Evolutionary conservation across 2,888 invertebrate genomes (phyloP).

Genomic region (Ennomos fuscantarius): DNA sequence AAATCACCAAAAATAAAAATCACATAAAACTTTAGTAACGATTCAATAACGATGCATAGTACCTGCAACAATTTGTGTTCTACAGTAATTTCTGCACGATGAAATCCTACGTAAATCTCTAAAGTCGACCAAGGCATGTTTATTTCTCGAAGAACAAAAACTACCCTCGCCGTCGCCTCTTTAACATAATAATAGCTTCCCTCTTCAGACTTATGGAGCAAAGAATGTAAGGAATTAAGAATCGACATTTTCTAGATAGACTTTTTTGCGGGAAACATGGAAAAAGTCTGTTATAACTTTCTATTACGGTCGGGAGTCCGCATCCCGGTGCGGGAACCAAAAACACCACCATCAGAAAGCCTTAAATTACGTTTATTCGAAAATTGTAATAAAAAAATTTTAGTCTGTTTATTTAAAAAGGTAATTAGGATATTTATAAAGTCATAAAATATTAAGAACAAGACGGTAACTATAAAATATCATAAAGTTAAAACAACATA

Average conservation of each 20-base stretch:
- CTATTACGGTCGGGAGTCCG: no score
- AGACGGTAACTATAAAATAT: no score
- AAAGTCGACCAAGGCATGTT: slow-evolving; percentile 64
- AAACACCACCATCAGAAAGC: no score
- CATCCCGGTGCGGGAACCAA: no score
- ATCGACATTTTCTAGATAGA: background rate
- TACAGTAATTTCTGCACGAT: background rate
- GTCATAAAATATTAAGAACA: no score
- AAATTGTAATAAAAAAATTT: no score
- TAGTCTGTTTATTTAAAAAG: no score
- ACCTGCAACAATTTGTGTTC: background rate
- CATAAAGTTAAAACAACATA: no score
- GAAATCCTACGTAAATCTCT: slow-evolving; percentile 25
- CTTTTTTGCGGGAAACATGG: background rate
- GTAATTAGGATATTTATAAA: no score
- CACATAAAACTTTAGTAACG: no score
- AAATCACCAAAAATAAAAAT: background rate
- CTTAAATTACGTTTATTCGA: no score
- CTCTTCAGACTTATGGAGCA: slow-evolving; percentile 58
- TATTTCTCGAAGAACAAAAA: slow-evolving; percentile 69
- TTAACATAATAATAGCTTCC: slow-evolving; percentile 80
- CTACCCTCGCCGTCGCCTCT: slow-evolving; percentile 63
- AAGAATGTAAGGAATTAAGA: slow-evolving; percentile 9
- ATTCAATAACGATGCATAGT: no score
- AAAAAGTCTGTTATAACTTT: background rate